Percentiles rank a stretch among this genome's conserved stretches.
phyloP scores from a whole-genome alignment of 2,888 invertebrate species.

The Cabera pusaria region DNA sequence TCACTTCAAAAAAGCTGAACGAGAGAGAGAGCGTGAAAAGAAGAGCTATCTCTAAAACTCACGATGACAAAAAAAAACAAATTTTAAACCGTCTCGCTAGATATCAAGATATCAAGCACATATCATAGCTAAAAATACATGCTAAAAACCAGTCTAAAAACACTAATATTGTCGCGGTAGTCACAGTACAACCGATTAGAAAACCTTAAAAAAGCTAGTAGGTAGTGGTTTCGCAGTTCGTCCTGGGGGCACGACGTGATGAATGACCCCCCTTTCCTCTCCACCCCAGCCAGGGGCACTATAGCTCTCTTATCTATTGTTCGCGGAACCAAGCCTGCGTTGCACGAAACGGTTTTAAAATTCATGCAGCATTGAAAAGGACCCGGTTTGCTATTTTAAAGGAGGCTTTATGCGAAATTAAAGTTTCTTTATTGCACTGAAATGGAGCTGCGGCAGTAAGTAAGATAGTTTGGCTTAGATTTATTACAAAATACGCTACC shows the following conservation, averaged over 20 bases:
- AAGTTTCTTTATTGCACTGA: neutral
- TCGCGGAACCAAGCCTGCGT: constrained; percentile 38
- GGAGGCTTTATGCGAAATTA: constrained; percentile 4
- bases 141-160: too few species aligned
- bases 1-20: too few species aligned
- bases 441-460: too few species aligned
- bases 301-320: constrained; percentile 57
- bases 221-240: constrained; percentile 11
- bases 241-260: constrained; percentile 30
- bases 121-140: too few species aligned
- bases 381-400: constrained; percentile 6
- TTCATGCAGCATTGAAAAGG: constrained; percentile 33
- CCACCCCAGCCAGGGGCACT: constrained; percentile 33
- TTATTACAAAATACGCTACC: too few species aligned
- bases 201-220: constrained; percentile 19
- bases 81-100: too few species aligned
- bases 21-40: too few species aligned
- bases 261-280: constrained; percentile 38
- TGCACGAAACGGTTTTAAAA: constrained; percentile 39
- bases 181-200: constrained; percentile 17
- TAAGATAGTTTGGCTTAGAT: too few species aligned
- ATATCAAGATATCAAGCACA: too few species aligned
- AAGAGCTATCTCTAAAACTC: too few species aligned
- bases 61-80: too few species aligned
- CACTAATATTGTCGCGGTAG: too few species aligned